Evolutionary conservation across 2,113 vertebrate species (phyloP).

Genomic region (Pipa parva): DNA sequence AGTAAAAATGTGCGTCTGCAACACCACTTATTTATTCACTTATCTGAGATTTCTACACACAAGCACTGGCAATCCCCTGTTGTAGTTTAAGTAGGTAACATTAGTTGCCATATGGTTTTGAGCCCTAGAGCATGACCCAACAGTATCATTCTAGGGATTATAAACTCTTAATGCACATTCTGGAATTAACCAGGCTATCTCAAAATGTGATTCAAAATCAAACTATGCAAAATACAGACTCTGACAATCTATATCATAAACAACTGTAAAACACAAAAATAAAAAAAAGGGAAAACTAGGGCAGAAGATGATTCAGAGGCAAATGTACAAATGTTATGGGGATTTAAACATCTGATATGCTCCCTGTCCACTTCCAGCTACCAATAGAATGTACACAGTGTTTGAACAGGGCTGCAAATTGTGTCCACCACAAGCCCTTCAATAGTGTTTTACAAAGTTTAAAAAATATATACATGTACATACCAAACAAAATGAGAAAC

Average conservation of each 20-base stretch:
- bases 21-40: neutral
- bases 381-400: conserved; percentile 29
- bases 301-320: neutral
- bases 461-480: conserved; percentile 6
- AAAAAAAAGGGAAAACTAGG: neutral
- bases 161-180: neutral
- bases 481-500: neutral
- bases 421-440: conserved; percentile 12
- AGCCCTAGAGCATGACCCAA: neutral
- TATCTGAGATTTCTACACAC: neutral
- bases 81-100: neutral
- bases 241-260: too few relatives aligned
- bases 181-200: too few relatives aligned
- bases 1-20: neutral
- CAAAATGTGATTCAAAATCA: too few relatives aligned
- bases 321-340: conserved; percentile 3
- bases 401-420: conserved; percentile 11
- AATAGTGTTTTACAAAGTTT: conserved; percentile 25
- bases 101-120: neutral
- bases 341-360: neutral
- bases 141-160: neutral
- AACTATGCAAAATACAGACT: too few relatives aligned
- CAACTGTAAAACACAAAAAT: too few relatives aligned
- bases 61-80: neutral
- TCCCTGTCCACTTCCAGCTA: neutral